Base-by-base conservation (phyloP, 1,140 invertebrate species). In the Lordiphosa clarofinis region DNA sequence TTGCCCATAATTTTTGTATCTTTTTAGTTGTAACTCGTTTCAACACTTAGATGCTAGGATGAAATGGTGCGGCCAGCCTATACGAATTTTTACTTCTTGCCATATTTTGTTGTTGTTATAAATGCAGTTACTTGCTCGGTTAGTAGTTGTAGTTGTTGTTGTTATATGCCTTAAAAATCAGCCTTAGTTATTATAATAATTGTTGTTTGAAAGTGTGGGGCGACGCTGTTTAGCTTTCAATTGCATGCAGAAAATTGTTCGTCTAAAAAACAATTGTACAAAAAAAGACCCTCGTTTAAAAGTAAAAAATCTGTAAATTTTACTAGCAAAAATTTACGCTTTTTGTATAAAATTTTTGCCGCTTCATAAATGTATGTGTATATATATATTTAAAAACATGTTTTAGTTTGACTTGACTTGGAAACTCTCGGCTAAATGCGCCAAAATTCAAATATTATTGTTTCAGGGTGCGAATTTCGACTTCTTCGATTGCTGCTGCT, bases 161-260 rank as follows among this genome's bases (percentile, higher is more conserved):
- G 66, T 40, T 82, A 11, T 11, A 24, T 43, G 21, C 76, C 76
- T 69, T 75, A 84, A 82, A 82, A 84, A 82, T 82, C 76, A 82
- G 76, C 76, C 76, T 84, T 82, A 82, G 72, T 82, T 72, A 84
- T 82, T 72, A 84, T 82, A 82, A 82, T 82, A 82, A 82, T 84
- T 76, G 78, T 84, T 31, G 42, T 31, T 31, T 31, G 28, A 31
- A 8, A 31, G 28, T 31, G 28, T 31, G 7, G 28, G 28, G 28
- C 24, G 28, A 31, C 28, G 28, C 28, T 31, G 21, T 24, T 24
- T 24, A 24, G 21, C 21, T 24, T 24, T 24, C 21, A 24, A 24
- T 24, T 24, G 21, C 21, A 24, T 24, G 28, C 7, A 31, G 5
- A 31, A 31, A 31, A 31, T 44, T 11, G 43, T 68, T 54, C 56